A percentile compares a stretch with the other conserved stretches of the same genome.
phyloP scores from a whole-genome alignment of 37 sponge, comb jelly and placozoan genomes.

The Axinella damicornis region DNA sequence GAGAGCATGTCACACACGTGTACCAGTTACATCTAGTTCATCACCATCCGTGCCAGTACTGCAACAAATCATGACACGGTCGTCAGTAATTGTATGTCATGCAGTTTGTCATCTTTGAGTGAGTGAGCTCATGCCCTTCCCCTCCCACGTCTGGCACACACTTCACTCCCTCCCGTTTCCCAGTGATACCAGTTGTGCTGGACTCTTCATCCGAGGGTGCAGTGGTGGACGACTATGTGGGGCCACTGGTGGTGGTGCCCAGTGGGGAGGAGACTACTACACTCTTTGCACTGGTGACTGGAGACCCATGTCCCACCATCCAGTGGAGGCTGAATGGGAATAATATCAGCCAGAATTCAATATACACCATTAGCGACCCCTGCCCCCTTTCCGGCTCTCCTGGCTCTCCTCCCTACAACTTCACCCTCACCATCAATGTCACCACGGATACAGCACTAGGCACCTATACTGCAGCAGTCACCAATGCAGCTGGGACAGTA shows the following conservation, averaged over 20 bases:
- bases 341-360: neutral
- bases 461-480: conserved; percentile 30
- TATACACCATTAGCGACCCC: neutral
- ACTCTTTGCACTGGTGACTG: conserved; percentile 8
- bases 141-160: too few species aligned
- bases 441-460: conserved; percentile 1
- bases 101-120: too few species aligned
- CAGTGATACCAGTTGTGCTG: too few species aligned
- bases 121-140: too few species aligned
- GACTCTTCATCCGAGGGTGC: too few species aligned
- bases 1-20: neutral
- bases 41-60: too few species aligned
- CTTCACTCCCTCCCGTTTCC: too few species aligned
- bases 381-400: neutral
- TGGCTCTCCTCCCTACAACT: conserved; percentile 1
- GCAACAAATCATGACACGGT: too few species aligned
- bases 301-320: conserved; percentile 46
- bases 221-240: too few species aligned
- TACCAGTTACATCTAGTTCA: too few species aligned
- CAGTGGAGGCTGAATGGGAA: conserved; percentile 14
- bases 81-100: too few species aligned
- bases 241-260: neutral
- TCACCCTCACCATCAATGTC: conserved; percentile 27
- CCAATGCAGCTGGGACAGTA: neutral
- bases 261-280: neutral